Conservation (phyloP, 2,888 invertebrate genomes). For the Bibio marci region DNA sequence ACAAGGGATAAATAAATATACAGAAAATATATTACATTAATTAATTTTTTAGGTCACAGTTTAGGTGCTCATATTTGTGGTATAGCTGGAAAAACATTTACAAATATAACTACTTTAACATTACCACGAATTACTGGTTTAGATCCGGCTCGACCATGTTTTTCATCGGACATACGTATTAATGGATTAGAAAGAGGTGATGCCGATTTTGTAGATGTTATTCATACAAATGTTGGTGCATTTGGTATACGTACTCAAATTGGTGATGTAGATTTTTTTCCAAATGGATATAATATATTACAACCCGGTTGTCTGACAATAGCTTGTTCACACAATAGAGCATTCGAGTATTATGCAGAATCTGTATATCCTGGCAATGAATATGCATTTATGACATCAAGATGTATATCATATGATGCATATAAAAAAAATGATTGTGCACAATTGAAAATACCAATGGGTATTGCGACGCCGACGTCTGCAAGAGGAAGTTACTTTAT, state of each 20-base stretch:
- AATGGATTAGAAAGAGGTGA: slow-evolving; percentile 6
- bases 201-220: slow-evolving; percentile 8
- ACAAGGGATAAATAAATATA: no score
- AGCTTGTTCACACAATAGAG: no score
- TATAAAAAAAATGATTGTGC: slow-evolving; percentile 3
- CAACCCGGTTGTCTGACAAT: no score
- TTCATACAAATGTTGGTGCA: slow-evolving; percentile 15
- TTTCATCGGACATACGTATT: slow-evolving; percentile 1
- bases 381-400: no score
- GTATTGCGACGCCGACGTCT: neutral
- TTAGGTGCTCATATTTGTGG: slow-evolving; percentile 6
- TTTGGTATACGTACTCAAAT: slow-evolving; percentile 14
- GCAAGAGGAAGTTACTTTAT: slow-evolving; percentile 5
- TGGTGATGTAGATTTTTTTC: neutral
- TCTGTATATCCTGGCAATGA: no score
- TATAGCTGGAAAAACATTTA: slow-evolving; percentile 4
- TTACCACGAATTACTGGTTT: slow-evolving; percentile 10
- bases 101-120: slow-evolving; percentile 4
- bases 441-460: slow-evolving; percentile 4
- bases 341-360: no score
- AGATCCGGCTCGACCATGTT: slow-evolving; percentile 12
- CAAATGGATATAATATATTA: neutral
- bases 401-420: neutral
- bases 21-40: no score
- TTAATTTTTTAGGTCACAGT: slow-evolving; percentile 9